Conservation (phyloP, 2,113 vertebrate genomes). For the Phasianus colchicus region DNA sequence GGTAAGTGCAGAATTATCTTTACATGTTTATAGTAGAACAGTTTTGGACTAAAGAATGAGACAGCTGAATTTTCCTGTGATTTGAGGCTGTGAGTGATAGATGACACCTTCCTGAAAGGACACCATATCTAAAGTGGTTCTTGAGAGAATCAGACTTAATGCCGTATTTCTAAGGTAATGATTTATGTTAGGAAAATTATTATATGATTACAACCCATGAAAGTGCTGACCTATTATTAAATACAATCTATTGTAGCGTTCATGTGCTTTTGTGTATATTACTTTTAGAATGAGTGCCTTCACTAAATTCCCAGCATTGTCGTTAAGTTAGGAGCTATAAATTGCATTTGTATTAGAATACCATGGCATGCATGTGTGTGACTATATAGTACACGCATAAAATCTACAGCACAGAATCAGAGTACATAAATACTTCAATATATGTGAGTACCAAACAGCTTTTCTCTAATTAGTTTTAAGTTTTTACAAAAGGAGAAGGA, state of each 20-base stretch:
- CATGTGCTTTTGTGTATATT: neutral
- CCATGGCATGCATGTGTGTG: neutral
- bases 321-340: neutral
- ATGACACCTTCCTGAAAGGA: too few species aligned
- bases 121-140: neutral
- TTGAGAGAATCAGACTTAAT: neutral
- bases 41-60: neutral
- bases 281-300: neutral
- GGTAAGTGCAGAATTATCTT: neutral
- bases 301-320: neutral
- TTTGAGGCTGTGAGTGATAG: neutral
- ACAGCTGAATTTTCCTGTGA: neutral
- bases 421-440: neutral
- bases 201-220: neutral
- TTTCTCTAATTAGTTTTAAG: neutral
- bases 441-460: neutral
- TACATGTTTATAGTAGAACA: neutral
- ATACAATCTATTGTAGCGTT: neutral
- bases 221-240: constrained; percentile 18
- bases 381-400: neutral
- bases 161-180: neutral
- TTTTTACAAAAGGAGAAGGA: neutral
- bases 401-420: neutral
- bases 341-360: neutral
- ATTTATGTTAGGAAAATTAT: neutral